Percentiles rank a stretch among this genome's conserved stretches.
Evolutionary conservation across 2,797 vertebrate species (phyloP).

Genomic region (Chelon auratus): DNA sequence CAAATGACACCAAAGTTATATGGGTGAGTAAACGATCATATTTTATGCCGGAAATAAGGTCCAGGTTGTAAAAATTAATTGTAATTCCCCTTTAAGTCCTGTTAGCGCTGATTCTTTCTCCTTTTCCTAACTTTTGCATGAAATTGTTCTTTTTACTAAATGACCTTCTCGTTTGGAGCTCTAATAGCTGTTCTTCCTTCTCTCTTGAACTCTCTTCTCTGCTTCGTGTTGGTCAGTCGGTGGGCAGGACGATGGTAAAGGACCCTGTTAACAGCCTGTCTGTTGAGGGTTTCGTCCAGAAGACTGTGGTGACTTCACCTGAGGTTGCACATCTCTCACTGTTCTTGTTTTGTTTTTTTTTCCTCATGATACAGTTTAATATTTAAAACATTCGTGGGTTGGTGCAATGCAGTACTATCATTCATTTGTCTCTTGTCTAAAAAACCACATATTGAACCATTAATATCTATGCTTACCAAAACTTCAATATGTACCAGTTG

Average conservation of each 20-base stretch:
- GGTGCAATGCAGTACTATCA: constrained; percentile 25
- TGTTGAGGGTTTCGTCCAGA: constrained; percentile 96
- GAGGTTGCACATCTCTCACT: constrained; percentile 89
- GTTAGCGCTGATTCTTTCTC: constrained; percentile 16
- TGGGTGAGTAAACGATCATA: too few species aligned
- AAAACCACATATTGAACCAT: constrained; percentile 12
- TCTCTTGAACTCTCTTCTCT: constrained; percentile 66
- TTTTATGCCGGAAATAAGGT: too few species aligned
- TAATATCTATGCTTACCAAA: constrained; percentile 18
- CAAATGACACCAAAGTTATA: too few species aligned
- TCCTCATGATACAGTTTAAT: constrained; percentile 7
- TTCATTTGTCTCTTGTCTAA: constrained; percentile 9
- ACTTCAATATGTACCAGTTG: constrained; percentile 6
- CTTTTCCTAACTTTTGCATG: constrained; percentile 37
- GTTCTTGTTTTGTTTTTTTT: constrained; percentile 28
- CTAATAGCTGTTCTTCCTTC: constrained; percentile 75
- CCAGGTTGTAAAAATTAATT: too few species aligned
- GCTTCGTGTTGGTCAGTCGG: constrained; percentile 85
- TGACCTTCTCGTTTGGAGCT: constrained; percentile 10
- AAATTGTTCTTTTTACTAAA: constrained; percentile 34
- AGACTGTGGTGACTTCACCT: constrained; percentile 95
- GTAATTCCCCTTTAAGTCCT: background rate
- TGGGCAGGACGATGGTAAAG: constrained; percentile 86
- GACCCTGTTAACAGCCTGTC: constrained; percentile 89
- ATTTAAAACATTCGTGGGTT: constrained; percentile 28